Evolutionary conservation across 2,797 vertebrate species (phyloP), one percentile per base, ranked within the genome.

Genomic region (Carcharodon carcharias): DNA sequence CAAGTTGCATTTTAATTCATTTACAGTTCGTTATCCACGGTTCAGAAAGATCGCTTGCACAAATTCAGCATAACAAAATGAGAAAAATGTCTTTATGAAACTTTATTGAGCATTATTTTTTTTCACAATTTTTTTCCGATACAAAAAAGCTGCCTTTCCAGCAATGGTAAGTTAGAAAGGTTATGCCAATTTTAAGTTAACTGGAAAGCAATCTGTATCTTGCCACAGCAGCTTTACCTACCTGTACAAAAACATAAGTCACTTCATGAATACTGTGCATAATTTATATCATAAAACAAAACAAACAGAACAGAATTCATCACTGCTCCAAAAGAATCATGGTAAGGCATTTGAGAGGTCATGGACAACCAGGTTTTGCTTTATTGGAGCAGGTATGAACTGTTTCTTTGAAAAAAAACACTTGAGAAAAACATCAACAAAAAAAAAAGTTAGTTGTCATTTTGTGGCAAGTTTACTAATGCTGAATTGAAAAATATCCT

Each of bases 71-170:
- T 8, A 56, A 92, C 35, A 95, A 96, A 40, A 87, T n/a, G 54
- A 26, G 35, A 88, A 61, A 82, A 87, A 6, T 87, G n/a, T 40
- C n/a, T 87, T 88, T 88, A 26, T 16, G 26, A 97, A 97, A 98
- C 35, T 98, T 98, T 96, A 96, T 97, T 97, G 96, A 98, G 98
- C 98, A 98, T 97, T 97, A 97, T 97, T 97, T 97, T 97, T 97
- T 97, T 97, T 96, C 96, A 96, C 98, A 98, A 98, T 97, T 97
- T 98, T 98, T 97, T 97, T 96, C 82, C 9, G 97, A 98, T 98
- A 98, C 97, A 97, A 97, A 97, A 97, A 56, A 89, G 94, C 95
- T 96, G 96, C 96, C 97, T 96, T 97, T 96, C 96, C 96, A 97
- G 69, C 54, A 56, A 77, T 77, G 3, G 31, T 77, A 77, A 54